Base-by-base conservation (phyloP, 2,888 invertebrate genomes). In the Drosophila fulvimacula region DNA sequence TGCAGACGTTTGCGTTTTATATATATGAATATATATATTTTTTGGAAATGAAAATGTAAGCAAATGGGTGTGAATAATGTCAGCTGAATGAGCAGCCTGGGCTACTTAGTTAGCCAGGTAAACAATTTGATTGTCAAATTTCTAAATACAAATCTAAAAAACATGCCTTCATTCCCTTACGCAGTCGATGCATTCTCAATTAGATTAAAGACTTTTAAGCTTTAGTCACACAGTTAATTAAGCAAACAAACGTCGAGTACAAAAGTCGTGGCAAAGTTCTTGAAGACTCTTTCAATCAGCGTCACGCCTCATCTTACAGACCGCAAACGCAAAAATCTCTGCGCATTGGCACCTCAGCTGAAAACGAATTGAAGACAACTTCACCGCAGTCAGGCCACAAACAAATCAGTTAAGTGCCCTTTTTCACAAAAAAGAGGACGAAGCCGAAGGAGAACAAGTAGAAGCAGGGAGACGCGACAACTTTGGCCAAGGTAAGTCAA, bases 401-500 rank as follows among this genome's bases (percentile, higher is more conserved):
- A 79, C 83, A 88, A 84, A 84, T 84, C 88, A 82, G 83, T 74
- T 79, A 88, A 84, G 83, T 88, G 85, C 66, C 68, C 53, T 52
- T 36, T 30, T 24, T 13, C 34, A 32, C n/a, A 52, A 53, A 34
- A 44, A 51, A 46, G 32, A 10, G 19, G 9, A 15, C 27, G 21
- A 32, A 19, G 32, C 19, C 19, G 19, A 67, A 69, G 19, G 13
- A 2, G 11, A 11, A n/a, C n/a, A n/a, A 41, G 19, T 11, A 19
- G 21, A 13, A 21, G 1, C 7, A 7, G 42, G 21, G 42, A 21
- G 58, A 62, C 66, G 57, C 69, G 67, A 74, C 63, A 79, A 64
- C 62, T 61, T 69, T 58, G 56, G 46, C 57, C 61, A 68, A 68
- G 62, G 76, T 71, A 61, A 82, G 71, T 78, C 89, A 89, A 86